Conservation (phyloP, 2,888 invertebrate genomes). For the Fragum whitleyi region DNA sequence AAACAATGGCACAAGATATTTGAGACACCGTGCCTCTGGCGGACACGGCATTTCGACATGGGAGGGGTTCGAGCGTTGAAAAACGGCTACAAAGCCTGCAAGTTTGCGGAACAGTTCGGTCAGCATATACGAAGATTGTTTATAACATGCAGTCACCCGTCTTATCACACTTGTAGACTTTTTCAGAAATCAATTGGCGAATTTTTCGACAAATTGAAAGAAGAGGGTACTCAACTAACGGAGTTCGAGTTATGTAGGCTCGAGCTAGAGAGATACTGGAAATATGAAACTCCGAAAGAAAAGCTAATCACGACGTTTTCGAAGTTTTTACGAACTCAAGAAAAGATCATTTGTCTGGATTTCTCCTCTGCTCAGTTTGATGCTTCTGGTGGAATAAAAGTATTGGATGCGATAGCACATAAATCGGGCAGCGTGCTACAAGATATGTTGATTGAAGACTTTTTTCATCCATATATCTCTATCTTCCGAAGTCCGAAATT, state of each 20-base stretch:
- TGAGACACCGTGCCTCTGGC: conserved; percentile 73
- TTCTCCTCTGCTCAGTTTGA: conserved; percentile 71
- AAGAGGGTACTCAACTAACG: conserved; percentile 57
- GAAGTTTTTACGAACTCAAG: conserved; percentile 73
- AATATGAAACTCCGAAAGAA: conserved; percentile 73
- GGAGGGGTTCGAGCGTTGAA: conserved; percentile 67
- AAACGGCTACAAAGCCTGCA: conserved; percentile 65
- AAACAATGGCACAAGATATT: conserved; percentile 68
- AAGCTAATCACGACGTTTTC: conserved; percentile 70
- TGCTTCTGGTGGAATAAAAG: conserved; percentile 67
- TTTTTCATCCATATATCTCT: conserved; percentile 74
- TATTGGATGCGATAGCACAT: conserved; percentile 73
- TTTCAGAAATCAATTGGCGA: conserved; percentile 74
- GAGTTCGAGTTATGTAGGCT: conserved; percentile 73
- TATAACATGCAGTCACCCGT: conserved; percentile 75
- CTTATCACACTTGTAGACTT: conserved; percentile 72
- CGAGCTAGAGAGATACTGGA: conserved; percentile 78
- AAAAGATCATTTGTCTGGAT: conserved; percentile 67
- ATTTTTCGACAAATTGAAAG: conserved; percentile 69
- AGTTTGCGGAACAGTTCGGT: conserved; percentile 72
- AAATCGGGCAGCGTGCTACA: conserved; percentile 69
- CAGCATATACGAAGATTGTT: conserved; percentile 68
- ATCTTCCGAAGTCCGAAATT: conserved; percentile 69
- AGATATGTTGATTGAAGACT: conserved; percentile 76
- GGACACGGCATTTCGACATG: conserved; percentile 70